phyloP scores from a whole-genome alignment of 2,113 vertebrate species.

The Anguilla rostrata region DNA sequence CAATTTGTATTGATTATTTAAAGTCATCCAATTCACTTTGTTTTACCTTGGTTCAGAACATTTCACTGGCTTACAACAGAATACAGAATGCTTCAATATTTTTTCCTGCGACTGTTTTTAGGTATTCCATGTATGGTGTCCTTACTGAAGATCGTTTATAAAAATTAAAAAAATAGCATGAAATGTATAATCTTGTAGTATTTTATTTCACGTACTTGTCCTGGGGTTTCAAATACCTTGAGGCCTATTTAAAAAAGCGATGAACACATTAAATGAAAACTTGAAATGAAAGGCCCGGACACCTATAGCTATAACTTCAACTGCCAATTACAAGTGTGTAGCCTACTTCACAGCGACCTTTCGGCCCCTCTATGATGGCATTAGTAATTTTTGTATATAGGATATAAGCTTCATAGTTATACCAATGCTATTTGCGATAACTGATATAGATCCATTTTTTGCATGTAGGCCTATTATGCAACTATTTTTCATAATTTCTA shows the following conservation, averaged over 20 bases:
- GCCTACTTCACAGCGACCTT: slow-evolving; percentile 53
- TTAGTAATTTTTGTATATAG: neutral
- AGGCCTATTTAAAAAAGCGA: slow-evolving; percentile 54
- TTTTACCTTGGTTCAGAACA: neutral
- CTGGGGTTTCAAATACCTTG: slow-evolving; percentile 39
- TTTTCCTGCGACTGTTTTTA: neutral
- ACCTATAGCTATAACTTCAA: slow-evolving; percentile 40
- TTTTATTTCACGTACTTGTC: slow-evolving; percentile 39
- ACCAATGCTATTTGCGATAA: neutral
- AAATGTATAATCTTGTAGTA: slow-evolving; percentile 19
- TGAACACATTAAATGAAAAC: slow-evolving; percentile 21
- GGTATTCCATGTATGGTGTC: neutral
- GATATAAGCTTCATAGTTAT: neutral
- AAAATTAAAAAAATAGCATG: neutral
- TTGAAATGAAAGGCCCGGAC: no score
- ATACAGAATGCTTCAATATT: neutral
- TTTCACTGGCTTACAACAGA: neutral
- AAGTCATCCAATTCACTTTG: slow-evolving; percentile 18
- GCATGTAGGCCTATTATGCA: no score
- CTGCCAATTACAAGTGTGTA: slow-evolving; percentile 63
- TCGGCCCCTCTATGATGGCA: neutral
- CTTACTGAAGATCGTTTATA: neutral
- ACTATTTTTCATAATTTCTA: no score
- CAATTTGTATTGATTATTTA: slow-evolving; percentile 36
- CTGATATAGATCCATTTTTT: no score